Conservation (phyloP, 2,888 invertebrate genomes). For the Acrobasis repandana region DNA sequence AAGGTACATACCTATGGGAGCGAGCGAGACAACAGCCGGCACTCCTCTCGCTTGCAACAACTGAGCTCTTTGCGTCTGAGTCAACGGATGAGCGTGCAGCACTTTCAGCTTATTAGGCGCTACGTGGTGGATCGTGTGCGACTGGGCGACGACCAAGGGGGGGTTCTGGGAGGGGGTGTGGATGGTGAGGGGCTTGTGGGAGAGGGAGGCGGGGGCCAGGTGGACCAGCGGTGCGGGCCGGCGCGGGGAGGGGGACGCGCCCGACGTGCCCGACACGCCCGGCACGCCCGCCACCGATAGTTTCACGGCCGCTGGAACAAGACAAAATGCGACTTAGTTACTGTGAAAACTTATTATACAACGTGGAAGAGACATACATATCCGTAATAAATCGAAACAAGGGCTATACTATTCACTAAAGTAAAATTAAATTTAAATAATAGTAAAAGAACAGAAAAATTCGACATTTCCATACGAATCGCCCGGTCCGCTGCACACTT, state of each 20-base stretch:
- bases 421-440: too few relatives aligned
- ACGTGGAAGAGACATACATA: too few relatives aligned
- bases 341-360: too few relatives aligned
- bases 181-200: conserved; percentile 46
- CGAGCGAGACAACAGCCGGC: conserved; percentile 65
- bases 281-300: conserved; percentile 31
- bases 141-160: conserved; percentile 53
- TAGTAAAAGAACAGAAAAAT: too few relatives aligned
- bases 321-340: background rate
- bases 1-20: conserved; percentile 52
- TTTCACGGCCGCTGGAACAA: conserved; percentile 14
- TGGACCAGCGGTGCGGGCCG: conserved; percentile 55
- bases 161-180: conserved; percentile 36
- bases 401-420: too few relatives aligned
- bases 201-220: conserved; percentile 45
- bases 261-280: conserved; percentile 30
- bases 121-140: conserved; percentile 53
- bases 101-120: conserved; percentile 64
- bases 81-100: conserved; percentile 66
- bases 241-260: conserved; percentile 35
- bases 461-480: too few relatives aligned
- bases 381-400: too few relatives aligned
- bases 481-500: too few relatives aligned
- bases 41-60: conserved; percentile 43
- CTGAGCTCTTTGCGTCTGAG: conserved; percentile 60